Percentiles rank a stretch among this genome's conserved stretches.
These are phyloP conservation scores for Pollimyrus isidori DNA, from an alignment of 2,113 vertebrate genomes.

Conservation along the genomic window DNA sequence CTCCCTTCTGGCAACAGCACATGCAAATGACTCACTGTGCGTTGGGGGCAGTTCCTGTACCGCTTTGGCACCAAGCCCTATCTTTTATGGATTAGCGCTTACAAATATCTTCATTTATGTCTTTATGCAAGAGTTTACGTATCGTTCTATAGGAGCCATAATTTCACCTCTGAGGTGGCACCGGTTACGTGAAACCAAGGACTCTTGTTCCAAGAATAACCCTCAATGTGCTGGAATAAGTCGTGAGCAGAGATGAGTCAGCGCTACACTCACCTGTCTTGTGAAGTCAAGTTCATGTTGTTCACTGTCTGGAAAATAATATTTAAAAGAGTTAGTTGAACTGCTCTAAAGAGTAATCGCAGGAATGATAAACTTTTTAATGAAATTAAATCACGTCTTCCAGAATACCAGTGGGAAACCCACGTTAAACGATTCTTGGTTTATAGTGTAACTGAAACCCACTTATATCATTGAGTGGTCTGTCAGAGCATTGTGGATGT, in stretches of 20 bases:
- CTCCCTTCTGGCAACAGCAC: constrained; percentile 57
- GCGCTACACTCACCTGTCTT: constrained; percentile 72
- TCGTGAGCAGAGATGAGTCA: background rate
- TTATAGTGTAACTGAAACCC: background rate
- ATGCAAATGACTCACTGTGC: constrained; percentile 59
- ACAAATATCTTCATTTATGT: background rate
- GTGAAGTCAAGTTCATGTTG: constrained; percentile 80
- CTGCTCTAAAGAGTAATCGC: too few species aligned
- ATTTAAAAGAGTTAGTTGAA: background rate
- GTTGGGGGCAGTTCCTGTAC: constrained; percentile 46
- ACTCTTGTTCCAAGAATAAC: background rate
- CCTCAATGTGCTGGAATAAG: background rate
- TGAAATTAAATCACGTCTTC: background rate
- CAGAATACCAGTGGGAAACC: background rate
- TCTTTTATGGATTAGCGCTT: background rate
- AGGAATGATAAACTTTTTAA: background rate
- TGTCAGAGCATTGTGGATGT: background rate
- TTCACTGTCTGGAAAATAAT: constrained; percentile 62
- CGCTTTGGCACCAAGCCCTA: background rate
- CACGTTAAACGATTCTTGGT: background rate
- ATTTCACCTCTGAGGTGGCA: background rate
- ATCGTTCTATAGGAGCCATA: background rate
- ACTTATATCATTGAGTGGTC: background rate
- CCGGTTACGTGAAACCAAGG: background rate
- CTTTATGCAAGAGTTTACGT: background rate